Conservation (phyloP, 1,140 invertebrate genomes). For the Drosophila hydei region DNA sequence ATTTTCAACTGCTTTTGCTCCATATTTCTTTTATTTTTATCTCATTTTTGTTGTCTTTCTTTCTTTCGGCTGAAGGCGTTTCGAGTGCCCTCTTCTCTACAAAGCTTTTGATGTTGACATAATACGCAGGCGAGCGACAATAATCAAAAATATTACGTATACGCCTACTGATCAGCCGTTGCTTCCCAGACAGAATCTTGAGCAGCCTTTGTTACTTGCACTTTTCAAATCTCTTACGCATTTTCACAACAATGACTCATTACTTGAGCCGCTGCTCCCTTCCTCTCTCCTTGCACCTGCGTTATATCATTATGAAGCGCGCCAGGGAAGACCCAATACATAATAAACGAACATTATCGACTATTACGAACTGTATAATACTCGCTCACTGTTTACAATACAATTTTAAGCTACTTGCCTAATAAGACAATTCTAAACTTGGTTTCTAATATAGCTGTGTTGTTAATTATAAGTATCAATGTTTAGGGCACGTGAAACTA, state of each 20-base stretch:
- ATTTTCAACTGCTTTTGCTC: constrained; percentile 42
- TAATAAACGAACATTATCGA: neutral
- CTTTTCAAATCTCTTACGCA: neutral
- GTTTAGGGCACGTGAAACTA: no score
- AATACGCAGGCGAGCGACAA: constrained; percentile 25
- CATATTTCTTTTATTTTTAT: constrained; percentile 19
- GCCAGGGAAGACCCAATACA: constrained; percentile 23
- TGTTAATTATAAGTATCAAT: no score
- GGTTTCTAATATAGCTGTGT: no score
- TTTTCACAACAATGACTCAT: neutral
- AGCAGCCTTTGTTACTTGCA: neutral
- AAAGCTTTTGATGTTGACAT: constrained; percentile 35
- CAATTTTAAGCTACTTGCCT: no score
- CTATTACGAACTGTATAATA: neutral
- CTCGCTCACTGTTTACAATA: no score
- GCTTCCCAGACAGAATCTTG: constrained; percentile 11
- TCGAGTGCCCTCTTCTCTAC: constrained; percentile 25
- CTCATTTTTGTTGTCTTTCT: constrained; percentile 19
- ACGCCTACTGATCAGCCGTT: constrained; percentile 15
- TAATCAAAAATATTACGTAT: constrained; percentile 36
- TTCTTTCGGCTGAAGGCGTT: constrained; percentile 2
- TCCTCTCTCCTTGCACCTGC: neutral
- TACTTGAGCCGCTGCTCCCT: neutral
- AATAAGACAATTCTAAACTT: no score
- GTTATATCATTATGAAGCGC: constrained; percentile 28